Base-by-base conservation (phyloP, 2,888 invertebrate species). In the Drosophila quinaria region DNA sequence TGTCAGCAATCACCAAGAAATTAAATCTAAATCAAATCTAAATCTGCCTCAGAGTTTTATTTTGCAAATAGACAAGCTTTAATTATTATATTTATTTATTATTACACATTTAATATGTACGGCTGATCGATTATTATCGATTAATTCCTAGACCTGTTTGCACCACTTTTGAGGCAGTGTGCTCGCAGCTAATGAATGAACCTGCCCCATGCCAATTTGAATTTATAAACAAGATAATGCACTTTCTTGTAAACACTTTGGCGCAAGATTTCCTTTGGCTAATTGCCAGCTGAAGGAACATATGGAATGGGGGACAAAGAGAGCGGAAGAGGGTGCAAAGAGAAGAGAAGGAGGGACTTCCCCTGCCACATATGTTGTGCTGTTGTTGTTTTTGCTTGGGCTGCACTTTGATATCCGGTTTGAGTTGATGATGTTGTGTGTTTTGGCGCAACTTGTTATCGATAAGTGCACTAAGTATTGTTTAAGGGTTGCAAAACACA, bases 401-500 rank as follows among this genome's bases (percentile, higher is more conserved):
- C 35, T 54, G 46, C 29, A 25, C 22, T 46, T 56, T 33, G 52
- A 56, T 68, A 61, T 75, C 71, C 54, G 58, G 64, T 62, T 41
- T 62, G 13, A 9, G 42, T 49, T 54, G 35, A 33, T 17, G 37
- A 39, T 54, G 19, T 17, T 37, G 35, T 52, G 22, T 51, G 55
- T 44, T 56, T 56, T 56, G 44, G 15, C n/a, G 35, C 35, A 33
- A 56, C 25, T 33, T 59, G 63, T 67, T 78, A 78, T 78, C 77
- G 77, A 78, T 78, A 78, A 74, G 74, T 74, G 70, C 37, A 44
- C 15, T 22, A 37, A 51, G 56, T 25, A 25, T 15, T 22, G 51
- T 46, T 78, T 71, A 63, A 46, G 77, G 78, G 77, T 78, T 63
- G 78, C 54, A 56, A 50, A 25, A 33, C 35, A 25, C 22, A 39